A percentile compares a stretch with the other conserved stretches of the same genome.
Evolutionary conservation across 2,888 invertebrate species (phyloP).

Genomic region (Torymus aiolomorphi): DNA sequence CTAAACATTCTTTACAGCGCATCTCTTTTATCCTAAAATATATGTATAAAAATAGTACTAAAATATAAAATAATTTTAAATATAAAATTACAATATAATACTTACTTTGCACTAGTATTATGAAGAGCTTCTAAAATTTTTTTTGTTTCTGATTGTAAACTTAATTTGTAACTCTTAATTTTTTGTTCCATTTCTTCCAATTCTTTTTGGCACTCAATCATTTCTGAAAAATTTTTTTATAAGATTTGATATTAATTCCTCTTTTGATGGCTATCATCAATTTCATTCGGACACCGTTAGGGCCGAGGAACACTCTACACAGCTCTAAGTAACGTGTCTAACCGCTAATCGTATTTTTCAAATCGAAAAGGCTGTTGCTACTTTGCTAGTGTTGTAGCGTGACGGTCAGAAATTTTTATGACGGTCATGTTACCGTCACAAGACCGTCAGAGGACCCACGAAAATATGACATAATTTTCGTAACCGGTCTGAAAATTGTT

Average conservation of each 20-base stretch:
- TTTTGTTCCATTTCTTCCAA: conserved; percentile 82
- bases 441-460: too few relatives aligned
- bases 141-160: conserved; percentile 87
- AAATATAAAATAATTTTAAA: conserved; percentile 17
- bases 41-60: conserved; percentile 11
- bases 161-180: conserved; percentile 80
- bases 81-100: conserved; percentile 68
- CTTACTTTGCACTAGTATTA: conserved; percentile 75
- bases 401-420: too few relatives aligned
- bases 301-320: too few relatives aligned
- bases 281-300: too few relatives aligned
- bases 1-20: conserved; percentile 83
- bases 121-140: conserved; percentile 83
- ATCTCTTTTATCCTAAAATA: conserved; percentile 82
- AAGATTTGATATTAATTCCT: conserved; percentile 82
- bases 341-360: too few relatives aligned
- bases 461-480: too few relatives aligned
- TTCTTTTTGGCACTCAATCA: conserved; percentile 75
- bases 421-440: too few relatives aligned
- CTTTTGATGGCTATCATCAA: too few relatives aligned
- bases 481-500: too few relatives aligned
- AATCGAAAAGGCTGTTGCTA: too few relatives aligned
- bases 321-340: too few relatives aligned
- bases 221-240: conserved; percentile 77
- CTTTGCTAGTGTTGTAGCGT: too few relatives aligned